Base-by-base conservation (phyloP, 2,888 invertebrate species). In the Drosophila peninsularis region DNA sequence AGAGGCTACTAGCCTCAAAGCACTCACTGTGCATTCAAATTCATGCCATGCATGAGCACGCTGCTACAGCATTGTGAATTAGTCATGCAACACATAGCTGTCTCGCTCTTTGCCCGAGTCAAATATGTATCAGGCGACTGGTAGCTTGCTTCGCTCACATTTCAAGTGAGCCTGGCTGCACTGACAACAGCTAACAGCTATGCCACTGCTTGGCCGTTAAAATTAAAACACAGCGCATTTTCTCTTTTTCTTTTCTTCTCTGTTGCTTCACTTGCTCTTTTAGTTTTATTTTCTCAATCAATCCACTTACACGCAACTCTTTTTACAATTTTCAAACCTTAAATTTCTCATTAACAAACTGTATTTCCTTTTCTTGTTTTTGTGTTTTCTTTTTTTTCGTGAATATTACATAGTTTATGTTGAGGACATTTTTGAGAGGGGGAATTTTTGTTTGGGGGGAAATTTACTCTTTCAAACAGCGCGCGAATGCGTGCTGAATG, bases 321-420 rank as follows among this genome's bases (percentile, higher is more conserved):
- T 64, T 70, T 65, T 78, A 76, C 77, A 82, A 57, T 49, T 67
- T 60, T 74, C 71, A 68, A 80, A 70, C 64, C 77, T 64, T 67
- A 65, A 65, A 73, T 69, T 78, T 84, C 30, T 64, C 49, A 68
- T 69, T 76, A 84, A 84, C 85, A 87, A 82, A 84, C 85, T 71
- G 85, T 84, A 66, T 62, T 69, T 41, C 52, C 50, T 53, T 70
- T 39, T 49, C 13, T 44, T 44, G 36, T 30, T 24, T 42, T 34
- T 41, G 41, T 44, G n/a, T n/a, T n/a, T 36, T 32, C 19, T 7
- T 32, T 60, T 45, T 54, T 60, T 36, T 54, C 56, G 5, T 21
- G 41, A 41, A 56, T 66, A 61, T 67, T 63, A 64, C 42, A 63
- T 71, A 60, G 57, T 62, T 30, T 55, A 19, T 62, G 44, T 37